Conservation (phyloP, 2,888 invertebrate genomes). For the Phytoseiulus persimilis region DNA sequence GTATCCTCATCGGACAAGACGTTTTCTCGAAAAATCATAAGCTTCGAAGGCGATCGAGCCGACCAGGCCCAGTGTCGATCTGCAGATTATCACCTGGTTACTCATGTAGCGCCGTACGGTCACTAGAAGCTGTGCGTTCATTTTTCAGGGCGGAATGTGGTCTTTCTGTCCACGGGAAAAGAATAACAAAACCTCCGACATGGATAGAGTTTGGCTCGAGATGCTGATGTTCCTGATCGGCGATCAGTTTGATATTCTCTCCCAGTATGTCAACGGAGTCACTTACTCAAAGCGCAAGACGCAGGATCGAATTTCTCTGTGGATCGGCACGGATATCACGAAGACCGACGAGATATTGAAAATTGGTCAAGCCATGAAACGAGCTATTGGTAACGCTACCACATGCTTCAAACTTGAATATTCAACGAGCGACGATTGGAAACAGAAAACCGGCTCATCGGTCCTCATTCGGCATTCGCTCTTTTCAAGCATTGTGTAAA, state of each 20-base stretch:
- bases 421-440: conserved; percentile 26
- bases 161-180: conserved; percentile 8
- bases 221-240: conserved; percentile 25
- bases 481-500: background rate
- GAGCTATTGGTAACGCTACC: background rate
- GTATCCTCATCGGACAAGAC: too few relatives aligned
- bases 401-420: background rate
- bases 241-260: conserved; percentile 18
- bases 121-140: background rate
- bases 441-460: conserved; percentile 1
- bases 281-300: conserved; percentile 1
- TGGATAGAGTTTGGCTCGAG: conserved; percentile 25
- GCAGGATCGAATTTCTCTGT: conserved; percentile 12
- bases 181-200: background rate
- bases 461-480: background rate
- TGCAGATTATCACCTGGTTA: background rate
- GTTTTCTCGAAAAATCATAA: too few relatives aligned
- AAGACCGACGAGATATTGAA: background rate
- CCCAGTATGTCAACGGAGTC: conserved; percentile 21
- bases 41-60: too few relatives aligned
- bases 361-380: background rate
- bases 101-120: background rate
- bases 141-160: conserved; percentile 32
- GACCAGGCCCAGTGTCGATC: too few relatives aligned
- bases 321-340: background rate